A percentile compares a stretch with the other conserved stretches of the same genome.
Conservation (phyloP, 35 echinoderm and acorn worm species). For the Ophiothrix spiculata region DNA sequence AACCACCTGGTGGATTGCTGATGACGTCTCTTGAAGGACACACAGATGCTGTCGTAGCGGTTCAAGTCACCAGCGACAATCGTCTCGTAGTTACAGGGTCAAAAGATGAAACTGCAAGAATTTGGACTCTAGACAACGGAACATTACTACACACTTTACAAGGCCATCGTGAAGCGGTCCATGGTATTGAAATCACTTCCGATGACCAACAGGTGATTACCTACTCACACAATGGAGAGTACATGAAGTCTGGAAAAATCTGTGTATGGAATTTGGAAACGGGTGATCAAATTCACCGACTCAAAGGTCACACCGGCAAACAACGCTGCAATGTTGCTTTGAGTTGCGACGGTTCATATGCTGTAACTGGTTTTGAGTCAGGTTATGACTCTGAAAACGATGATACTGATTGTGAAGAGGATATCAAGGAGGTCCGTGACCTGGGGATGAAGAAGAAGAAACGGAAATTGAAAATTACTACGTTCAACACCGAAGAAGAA, state of each 20-base stretch:
- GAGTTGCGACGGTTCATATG: slow-evolving; percentile 5
- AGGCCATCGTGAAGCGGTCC: slow-evolving; percentile 18
- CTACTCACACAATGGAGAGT: slow-evolving; percentile 32
- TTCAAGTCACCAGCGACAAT: slow-evolving; percentile 3
- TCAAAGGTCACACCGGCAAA: slow-evolving; percentile 33
- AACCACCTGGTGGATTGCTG: slow-evolving; percentile 45
- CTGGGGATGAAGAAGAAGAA: not conserved
- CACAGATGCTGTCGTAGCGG: slow-evolving; percentile 18
- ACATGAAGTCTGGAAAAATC: slow-evolving; percentile 41
- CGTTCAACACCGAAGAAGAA: not conserved
- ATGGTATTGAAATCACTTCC: slow-evolving; percentile 18
- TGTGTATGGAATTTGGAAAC: slow-evolving; percentile 46
- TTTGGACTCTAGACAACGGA: slow-evolving; percentile 34
- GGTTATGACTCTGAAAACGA: not conserved
- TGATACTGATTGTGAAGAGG: not conserved
- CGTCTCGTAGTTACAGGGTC: slow-evolving; percentile 34
- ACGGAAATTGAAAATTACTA: not conserved
- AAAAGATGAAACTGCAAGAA: slow-evolving; percentile 21
- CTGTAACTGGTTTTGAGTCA: slow-evolving; percentile 25
- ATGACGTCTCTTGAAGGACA: slow-evolving; percentile 26
- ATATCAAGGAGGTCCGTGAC: not conserved
- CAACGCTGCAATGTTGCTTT: not conserved
- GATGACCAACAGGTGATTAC: slow-evolving; percentile 27
- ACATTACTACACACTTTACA: slow-evolving; percentile 25
- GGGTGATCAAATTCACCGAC: slow-evolving; percentile 21